phyloP scores from a whole-genome alignment of 2,888 invertebrate genomes.

The Lydus trimaculatus region DNA sequence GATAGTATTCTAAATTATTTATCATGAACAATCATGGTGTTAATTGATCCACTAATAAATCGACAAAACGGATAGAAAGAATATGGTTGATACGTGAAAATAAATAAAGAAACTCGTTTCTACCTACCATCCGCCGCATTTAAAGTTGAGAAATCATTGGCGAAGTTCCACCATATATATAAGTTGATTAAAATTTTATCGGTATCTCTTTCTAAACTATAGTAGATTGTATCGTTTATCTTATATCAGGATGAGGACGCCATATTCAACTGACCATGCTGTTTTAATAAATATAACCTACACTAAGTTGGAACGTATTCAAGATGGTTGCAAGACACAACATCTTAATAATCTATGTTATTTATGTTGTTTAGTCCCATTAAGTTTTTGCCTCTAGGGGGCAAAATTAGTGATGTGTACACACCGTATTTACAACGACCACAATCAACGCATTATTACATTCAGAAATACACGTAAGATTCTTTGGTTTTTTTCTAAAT shows the following conservation, averaged over 20 bases:
- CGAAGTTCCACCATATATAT: constrained; percentile 35
- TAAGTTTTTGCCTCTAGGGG: constrained; percentile 27
- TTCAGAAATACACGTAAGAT: constrained; percentile 42
- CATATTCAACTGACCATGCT: constrained; percentile 51
- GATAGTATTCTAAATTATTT: background rate
- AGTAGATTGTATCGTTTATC: constrained; percentile 32
- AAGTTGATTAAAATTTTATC: constrained; percentile 30
- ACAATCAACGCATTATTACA: constrained; percentile 35
- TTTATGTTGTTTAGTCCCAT: constrained; percentile 36
- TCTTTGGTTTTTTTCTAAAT: constrained; percentile 17
- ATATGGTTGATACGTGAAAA: background rate
- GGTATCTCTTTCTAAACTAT: constrained; percentile 38
- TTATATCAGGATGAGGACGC: constrained; percentile 38
- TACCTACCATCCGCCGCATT: constrained; percentile 47
- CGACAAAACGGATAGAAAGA: background rate
- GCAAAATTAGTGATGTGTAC: constrained; percentile 38
- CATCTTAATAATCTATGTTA: constrained; percentile 48
- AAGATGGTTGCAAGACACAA: constrained; percentile 43
- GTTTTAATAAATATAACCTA: constrained; percentile 53
- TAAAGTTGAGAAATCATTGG: constrained; percentile 43
- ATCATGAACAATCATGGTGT: constrained; percentile 1
- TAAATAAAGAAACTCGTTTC: constrained; percentile 48
- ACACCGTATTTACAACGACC: constrained; percentile 26
- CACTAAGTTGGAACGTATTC: constrained; percentile 47
- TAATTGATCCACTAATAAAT: background rate